These are phyloP conservation scores for Ormyrus pomaceus DNA, from an alignment of 2,888 invertebrate species.

Conservation along the genomic window DNA sequence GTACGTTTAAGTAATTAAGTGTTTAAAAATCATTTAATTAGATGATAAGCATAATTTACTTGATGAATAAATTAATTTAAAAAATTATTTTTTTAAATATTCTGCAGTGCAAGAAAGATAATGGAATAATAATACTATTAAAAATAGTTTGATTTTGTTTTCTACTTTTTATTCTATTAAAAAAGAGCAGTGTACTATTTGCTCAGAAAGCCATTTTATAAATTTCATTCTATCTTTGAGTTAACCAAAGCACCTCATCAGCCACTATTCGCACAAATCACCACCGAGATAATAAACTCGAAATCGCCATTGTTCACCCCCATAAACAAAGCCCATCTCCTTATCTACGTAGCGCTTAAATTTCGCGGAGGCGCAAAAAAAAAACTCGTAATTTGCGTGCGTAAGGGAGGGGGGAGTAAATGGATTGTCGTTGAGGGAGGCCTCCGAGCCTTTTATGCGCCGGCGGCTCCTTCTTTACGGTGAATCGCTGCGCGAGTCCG, in stretches of 20 bases:
- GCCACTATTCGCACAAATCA: conserved; percentile 2
- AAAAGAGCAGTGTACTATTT: too few relatives aligned
- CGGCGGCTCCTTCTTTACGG: conserved; percentile 18
- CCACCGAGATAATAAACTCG: conserved; percentile 16
- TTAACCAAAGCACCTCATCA: too few relatives aligned
- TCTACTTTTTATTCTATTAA: too few relatives aligned
- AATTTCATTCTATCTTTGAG: too few relatives aligned
- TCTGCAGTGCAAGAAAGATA: not conserved
- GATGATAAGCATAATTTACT: too few relatives aligned
- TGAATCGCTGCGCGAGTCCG: conserved; percentile 1
- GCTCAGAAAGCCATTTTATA: too few relatives aligned
- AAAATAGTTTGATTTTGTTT: too few relatives aligned
- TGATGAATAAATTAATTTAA: too few relatives aligned
- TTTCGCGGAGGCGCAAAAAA: not conserved
- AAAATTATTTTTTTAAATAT: too few relatives aligned
- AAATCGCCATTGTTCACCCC: conserved; percentile 18
- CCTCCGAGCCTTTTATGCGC: conserved; percentile 10
- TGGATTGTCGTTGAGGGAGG: conserved; percentile 38
- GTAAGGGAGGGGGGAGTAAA: not conserved
- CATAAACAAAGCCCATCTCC: conserved; percentile 5
- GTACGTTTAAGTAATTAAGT: too few relatives aligned
- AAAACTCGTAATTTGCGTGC: not conserved
- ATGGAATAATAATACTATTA: not conserved
- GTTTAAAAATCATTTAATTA: too few relatives aligned
- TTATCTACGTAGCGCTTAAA: conserved; percentile 24